A percentile compares a stretch with the other conserved stretches of the same genome.
phyloP scores from a whole-genome alignment of 2,797 vertebrate genomes.

The Scolopax rusticola region DNA sequence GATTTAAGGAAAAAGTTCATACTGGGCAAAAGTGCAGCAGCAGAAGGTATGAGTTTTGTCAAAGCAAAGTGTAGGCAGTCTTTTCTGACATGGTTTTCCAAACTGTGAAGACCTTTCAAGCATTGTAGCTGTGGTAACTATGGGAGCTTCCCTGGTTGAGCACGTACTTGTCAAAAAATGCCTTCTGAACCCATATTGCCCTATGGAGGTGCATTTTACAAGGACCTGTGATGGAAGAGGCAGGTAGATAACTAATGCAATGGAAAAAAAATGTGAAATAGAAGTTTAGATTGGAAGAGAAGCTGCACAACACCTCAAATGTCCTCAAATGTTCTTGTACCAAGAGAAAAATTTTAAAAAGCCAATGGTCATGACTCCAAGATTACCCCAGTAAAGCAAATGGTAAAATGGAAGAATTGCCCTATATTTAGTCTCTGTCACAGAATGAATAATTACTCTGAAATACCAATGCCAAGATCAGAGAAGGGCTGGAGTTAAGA shows the following conservation, averaged over 20 bases:
- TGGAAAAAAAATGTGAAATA: not conserved
- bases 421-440: conserved; percentile 61
- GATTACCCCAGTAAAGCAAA: conserved; percentile 54
- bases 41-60: not conserved
- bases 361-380: not conserved
- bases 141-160: not conserved
- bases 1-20: not conserved
- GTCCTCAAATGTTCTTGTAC: not conserved
- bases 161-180: not conserved
- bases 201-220: not conserved
- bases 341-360: not conserved
- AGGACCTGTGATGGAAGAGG: not conserved
- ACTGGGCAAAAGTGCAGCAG: not conserved
- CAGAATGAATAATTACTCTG: conserved; percentile 70
- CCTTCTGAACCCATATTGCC: not conserved
- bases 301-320: not conserved
- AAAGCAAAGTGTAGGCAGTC: not conserved
- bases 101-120: not conserved
- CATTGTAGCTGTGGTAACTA: not conserved
- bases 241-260: not conserved
- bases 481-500: conserved; percentile 56
- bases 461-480: conserved; percentile 58
- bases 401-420: conserved; percentile 58
- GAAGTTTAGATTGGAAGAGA: not conserved
- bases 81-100: not conserved